Evolutionary conservation across 2,797 vertebrate species (phyloP), one percentile per base, ranked within the genome.

Genomic region (Acrocephalus scirpaceus): DNA sequence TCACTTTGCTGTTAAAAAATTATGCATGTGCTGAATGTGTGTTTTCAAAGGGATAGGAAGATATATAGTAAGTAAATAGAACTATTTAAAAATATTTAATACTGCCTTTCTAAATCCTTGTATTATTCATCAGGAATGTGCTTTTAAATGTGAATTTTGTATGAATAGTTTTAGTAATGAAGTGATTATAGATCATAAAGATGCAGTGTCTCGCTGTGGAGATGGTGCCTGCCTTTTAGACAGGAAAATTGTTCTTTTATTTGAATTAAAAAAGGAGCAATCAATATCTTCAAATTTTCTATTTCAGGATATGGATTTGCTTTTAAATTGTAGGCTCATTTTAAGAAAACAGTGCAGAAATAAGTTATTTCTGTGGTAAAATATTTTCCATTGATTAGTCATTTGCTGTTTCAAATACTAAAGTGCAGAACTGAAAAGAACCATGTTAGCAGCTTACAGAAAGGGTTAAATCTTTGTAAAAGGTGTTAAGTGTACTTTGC

Each of bases 371-470:
- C 90, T 81, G 54, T 73, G 70, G 51, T 83, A 94, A 86, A 95
- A 75, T 90, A 77, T 84, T 96, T 96, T 93, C 82, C 57, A 82
- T 95, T 88, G 93, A 95, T 96, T 73, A 93, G 84, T 86, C 72
- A 79, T 95, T 86, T 90, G 61, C 47, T 77, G 66, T 93, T 91
- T 82, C 66, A 90, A 92, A 70, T 75, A 78, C 56, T 73, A 4
- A 86, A 88, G 70, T 42, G 13, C 38, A 61, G 71, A 94, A 71
- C 65, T 86, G 75, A 92, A 86, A 95, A 90, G 87, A 91, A 56
- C 16, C 30, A 45, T 86, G 47, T 88, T 53, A 74, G 47, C 51
- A 72, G 60, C 62, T 93, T 84, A 47, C 10, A 38, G 51, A 47
- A 92, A 87, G 67, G 74, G 56, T 94, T 95, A 89, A 78, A 44